Percentiles rank a stretch among this genome's conserved stretches.
Evolutionary conservation across 2,113 vertebrate species (phyloP).

Genomic region (Trichomycterus rosablanca): DNA sequence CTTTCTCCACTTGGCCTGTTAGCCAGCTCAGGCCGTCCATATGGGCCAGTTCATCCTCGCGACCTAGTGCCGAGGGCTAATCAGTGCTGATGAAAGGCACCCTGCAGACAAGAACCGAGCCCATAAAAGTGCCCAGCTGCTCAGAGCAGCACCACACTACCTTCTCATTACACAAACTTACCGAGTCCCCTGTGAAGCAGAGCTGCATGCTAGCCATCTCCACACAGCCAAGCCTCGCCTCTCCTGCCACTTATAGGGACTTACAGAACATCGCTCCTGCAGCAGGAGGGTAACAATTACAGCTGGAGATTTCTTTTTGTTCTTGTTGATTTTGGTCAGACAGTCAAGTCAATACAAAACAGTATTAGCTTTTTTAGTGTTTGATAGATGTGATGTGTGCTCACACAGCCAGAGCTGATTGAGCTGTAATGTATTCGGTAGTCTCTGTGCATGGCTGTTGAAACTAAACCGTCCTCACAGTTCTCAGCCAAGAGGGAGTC

Average conservation of each 20-base stretch:
- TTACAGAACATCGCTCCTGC: no score
- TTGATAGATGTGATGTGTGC: no score
- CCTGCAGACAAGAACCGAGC: constrained; percentile 15
- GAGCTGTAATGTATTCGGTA: no score
- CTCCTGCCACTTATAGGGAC: constrained; percentile 17
- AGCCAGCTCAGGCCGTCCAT: background rate
- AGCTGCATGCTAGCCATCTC: constrained; percentile 1
- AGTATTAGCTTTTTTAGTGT: no score
- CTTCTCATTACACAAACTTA: constrained; percentile 32
- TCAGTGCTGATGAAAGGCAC: constrained; percentile 12
- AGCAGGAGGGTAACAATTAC: no score
- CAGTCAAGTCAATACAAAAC: no score
- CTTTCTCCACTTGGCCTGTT: background rate
- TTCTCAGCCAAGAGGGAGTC: no score
- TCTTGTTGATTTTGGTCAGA: no score
- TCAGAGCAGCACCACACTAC: constrained; percentile 6
- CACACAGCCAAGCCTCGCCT: constrained; percentile 9
- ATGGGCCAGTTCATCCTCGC: background rate
- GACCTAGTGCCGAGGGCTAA: constrained; percentile 2
- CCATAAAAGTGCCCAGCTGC: constrained; percentile 20
- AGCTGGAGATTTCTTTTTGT: no score
- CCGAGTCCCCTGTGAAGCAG: constrained; percentile 13
- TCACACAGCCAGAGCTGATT: no score
- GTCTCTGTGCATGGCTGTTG: no score
- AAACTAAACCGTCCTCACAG: no score